Evolutionary conservation across 2,113 vertebrate genomes (phyloP), one percentile per base, ranked within the genome.

Genomic region (Tragelaphus buxtoni): DNA sequence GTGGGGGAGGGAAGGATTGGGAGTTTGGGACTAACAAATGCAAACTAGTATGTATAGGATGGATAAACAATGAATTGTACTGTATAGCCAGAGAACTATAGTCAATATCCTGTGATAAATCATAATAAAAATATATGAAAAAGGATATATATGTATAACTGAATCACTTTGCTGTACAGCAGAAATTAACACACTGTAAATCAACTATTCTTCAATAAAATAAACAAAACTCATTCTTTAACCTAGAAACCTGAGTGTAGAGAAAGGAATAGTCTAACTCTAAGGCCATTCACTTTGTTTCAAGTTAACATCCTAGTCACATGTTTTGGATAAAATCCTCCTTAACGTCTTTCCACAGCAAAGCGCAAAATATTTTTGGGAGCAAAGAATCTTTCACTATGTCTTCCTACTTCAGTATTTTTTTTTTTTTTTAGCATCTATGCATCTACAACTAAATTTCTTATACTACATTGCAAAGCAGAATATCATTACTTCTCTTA

Each of bases 201-300:
- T 79, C 76, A 79, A 79, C 76, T 79, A 79, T 79, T 20, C 45
- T 49, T 49, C 76, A 49, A 49, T 77, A 32, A 77, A 77, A 76
- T 47, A 76, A 96, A 96, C 58, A 91, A 94, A 93, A 81, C 61
- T 94, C 86, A 96, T 96, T 96, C 74, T 51, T 96, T 91, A 88
- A 91, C 77, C 49, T 95, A 93, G 90, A 96, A 96, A 91, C 72
- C 56, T 12, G 28, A 77, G 47, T n/a, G 16, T 65, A 97, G 49
- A 95, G 61, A 69, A 93, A 85, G 61, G 49, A 88, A 58, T 74
- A 84, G n/a, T 60, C 45, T 42, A 82, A 49, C 42, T 96, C 55
- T 85, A 84, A 77, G 79, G 39, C 79, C 49, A 86, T 82, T 88
- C 32, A 56, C 35, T 35, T 89, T 69, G 65, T 77, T 95, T 83